Base-by-base conservation (phyloP, 2,797 vertebrate genomes). In the Erithacus rubecula region DNA sequence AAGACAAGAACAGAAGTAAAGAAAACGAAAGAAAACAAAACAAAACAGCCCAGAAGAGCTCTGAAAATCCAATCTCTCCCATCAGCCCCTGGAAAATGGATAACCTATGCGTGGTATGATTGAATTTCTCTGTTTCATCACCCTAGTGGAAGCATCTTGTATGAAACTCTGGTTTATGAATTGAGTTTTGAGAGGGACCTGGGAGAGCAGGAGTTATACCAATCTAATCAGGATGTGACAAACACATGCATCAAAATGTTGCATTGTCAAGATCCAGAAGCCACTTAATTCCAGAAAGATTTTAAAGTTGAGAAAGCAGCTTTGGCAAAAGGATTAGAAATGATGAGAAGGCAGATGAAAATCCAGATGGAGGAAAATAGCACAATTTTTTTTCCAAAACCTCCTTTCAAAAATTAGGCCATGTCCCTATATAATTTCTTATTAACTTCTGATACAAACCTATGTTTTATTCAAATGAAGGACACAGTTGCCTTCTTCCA, bases 191-290 rank as follows among this genome's bases (percentile, higher is more conserved):
- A 96, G 94, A 78, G 46, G 44, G 87, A 82, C 89, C 89, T 83
- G 72, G 62, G 95, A 96, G 94, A 97, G 51, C 83, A 94, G 88
- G 69, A 90, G 84, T 94, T 95, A 83, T 75, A 88, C 67, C 94
- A 97, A 96, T 96, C 91, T 92, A 96, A 96, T 96, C 94, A 88
- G 56, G 84, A 95, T 94, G 84, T 94, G 95, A 93, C 92, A 95
- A 94, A 97, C 94, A 96, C 93, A 96, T 93, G 95, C 92, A 95
- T 96, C 96, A 95, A 94, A 96, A 97, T 58, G 77, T 91, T 95
- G 82, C 65, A 51, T 95, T 94, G 94, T 95, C 91, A 93, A 95
- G 91, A 93, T 94, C 87, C 89, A 90, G 91, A 97, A 96, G 67
- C 32, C 91, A 93, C 83, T 94, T 95, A 94, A 96, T 97, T 97